Evolutionary conservation across 1,140 invertebrate genomes (phyloP), one percentile per base, ranked within the genome.

Genomic region (Cryptotermes secundus): DNA sequence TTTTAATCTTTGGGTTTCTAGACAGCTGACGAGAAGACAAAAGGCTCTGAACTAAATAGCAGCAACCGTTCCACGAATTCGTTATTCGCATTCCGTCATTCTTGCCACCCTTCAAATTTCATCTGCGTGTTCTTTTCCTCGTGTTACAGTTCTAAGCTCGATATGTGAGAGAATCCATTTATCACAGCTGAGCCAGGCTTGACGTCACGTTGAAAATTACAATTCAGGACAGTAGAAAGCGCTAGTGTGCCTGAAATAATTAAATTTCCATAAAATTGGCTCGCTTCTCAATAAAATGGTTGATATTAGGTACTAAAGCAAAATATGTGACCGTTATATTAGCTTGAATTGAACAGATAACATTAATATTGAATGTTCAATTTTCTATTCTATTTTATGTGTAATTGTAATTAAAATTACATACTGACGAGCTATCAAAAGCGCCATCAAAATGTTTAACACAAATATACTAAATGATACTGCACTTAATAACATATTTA

Each of bases 191-290:
- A 59, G 26, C 3, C 53, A 59, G 53, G 53, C 59, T n/a, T 72
- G 59, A n/a, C 59, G 59, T 72, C 59, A 72, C 59, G 31, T 31
- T 72, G n/a, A 72, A 72, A n/a, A 72, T 72, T 72, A 72, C 7
- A 72, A 31, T 1, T 1, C 59, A 10, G 26, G 59, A 26, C 59
- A 72, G 59, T 1, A 72, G 59, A 72, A 72, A 9, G 59, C 59
- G 26, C n/a, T n/a, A 72, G 59, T 72, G 59, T 72, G 59, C n/a
- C n/a, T 72, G 26, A 72, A 72, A n/a, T 72, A 72, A 72, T 72
- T 31, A 72, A 72, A 72, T 26, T 31, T 6, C 59, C 59, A 72
- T 72, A 72, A 72, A 59, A 72, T 72, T 72, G n/a, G 6, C n/a
- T n/a, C 59, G 4, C 31, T 26, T 31, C 59, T n/a, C 26, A 38